Conservation (phyloP, 2,113 vertebrate genomes). For the Sorex fumeus region DNA sequence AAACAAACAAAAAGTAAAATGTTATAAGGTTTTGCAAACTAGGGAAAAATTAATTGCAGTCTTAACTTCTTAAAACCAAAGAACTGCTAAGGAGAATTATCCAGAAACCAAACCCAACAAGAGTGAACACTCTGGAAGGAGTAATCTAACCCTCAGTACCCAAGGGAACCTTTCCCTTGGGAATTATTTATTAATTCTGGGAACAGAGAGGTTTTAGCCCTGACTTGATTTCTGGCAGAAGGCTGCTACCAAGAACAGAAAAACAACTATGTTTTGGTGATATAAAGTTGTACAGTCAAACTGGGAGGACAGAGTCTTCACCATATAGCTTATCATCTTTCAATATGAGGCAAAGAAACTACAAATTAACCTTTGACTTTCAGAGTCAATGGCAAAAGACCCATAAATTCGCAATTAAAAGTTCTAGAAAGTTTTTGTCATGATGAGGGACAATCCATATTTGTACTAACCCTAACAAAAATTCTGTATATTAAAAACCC, state of each 20-base stretch:
- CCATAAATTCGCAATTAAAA: neutral
- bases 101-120: neutral
- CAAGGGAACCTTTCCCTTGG: neutral
- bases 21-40: neutral
- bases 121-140: neutral
- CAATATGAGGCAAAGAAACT: neutral
- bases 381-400: neutral
- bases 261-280: neutral
- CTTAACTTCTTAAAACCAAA: slow-evolving; percentile 17
- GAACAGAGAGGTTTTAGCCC: neutral
- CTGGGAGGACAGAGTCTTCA: neutral
- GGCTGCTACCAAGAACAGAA: neutral
- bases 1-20: neutral
- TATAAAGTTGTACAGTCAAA: neutral
- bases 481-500: neutral
- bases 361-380: neutral
- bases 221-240: neutral
- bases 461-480: neutral
- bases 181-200: neutral
- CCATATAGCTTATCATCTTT: neutral
- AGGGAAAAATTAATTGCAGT: neutral
- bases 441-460: neutral
- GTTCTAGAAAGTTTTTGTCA: neutral
- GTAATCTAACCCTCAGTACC: neutral
- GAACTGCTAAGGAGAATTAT: neutral